A percentile compares a stretch with the other conserved stretches of the same genome.
Conservation (phyloP, 1,140 invertebrate species). For the Samia ricini region DNA sequence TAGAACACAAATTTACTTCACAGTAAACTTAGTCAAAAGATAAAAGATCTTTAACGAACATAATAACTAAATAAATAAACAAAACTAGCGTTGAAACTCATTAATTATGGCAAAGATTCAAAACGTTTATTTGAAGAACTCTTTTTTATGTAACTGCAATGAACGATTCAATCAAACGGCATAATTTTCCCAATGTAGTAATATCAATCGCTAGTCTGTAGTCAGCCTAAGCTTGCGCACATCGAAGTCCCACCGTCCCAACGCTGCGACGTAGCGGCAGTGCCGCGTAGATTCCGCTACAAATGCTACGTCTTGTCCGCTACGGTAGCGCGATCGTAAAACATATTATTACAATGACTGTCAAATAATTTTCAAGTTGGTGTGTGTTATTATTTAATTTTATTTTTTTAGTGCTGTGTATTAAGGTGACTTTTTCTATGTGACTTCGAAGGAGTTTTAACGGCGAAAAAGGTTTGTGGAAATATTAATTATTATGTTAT, state of each 20-base stretch:
- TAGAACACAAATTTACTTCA: too few relatives aligned
- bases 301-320: constrained; percentile 45
- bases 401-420: constrained; percentile 22
- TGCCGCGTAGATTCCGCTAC: constrained; percentile 49
- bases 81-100: too few relatives aligned
- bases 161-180: background rate
- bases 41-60: too few relatives aligned
- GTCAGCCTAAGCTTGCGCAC: constrained; percentile 31
- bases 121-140: background rate
- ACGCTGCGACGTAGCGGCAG: constrained; percentile 45
- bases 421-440: constrained; percentile 18
- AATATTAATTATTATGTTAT: constrained; percentile 11
- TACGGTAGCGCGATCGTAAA: constrained; percentile 31
- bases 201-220: constrained; percentile 8
- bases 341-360: constrained; percentile 14
- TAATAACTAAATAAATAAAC: too few relatives aligned
- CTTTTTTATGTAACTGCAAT: background rate
- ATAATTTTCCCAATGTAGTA: background rate
- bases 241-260: constrained; percentile 11
- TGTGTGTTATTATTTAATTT: constrained; percentile 20
- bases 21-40: too few relatives aligned
- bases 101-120: too few relatives aligned
- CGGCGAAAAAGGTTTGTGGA: background rate
- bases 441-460: background rate
- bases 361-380: constrained; percentile 25